Percentiles rank a stretch among this genome's conserved stretches.
Conservation (phyloP, 2,113 vertebrate species). For the Physeter macrocephalus region DNA sequence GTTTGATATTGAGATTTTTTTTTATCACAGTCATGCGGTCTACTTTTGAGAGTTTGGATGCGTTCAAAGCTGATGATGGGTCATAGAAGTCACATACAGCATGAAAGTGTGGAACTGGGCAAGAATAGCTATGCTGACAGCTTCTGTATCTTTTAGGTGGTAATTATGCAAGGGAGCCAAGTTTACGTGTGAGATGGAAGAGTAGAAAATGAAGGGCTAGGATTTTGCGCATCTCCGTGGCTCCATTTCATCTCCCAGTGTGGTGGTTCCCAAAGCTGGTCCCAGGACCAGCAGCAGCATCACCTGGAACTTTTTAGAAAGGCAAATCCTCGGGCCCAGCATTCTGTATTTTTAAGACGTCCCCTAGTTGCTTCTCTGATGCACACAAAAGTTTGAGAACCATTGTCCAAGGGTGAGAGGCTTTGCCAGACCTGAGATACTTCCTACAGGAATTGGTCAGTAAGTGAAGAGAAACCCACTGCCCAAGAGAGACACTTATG, state of each 20-base stretch:
- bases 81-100: background rate
- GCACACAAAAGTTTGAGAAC: background rate
- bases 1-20: background rate
- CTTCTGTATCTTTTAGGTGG: background rate
- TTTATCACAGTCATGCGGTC: background rate
- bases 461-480: background rate
- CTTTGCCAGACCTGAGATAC: background rate
- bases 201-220: background rate
- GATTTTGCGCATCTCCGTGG: background rate
- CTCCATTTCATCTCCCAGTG: background rate
- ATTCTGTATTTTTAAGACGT: background rate
- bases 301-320: background rate
- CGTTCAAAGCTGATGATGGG: background rate
- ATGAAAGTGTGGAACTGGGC: background rate
- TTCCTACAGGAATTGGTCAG: background rate
- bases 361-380: background rate
- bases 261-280: background rate
- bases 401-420: background rate
- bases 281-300: background rate
- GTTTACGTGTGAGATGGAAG: background rate
- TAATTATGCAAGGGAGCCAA: background rate
- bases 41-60: background rate
- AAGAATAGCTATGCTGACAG: background rate
- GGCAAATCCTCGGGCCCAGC: background rate
- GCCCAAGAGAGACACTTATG: background rate